These are phyloP conservation scores for Setophaga kirtlandii DNA, from an alignment of 2,113 vertebrate genomes.

Conservation along the genomic window DNA sequence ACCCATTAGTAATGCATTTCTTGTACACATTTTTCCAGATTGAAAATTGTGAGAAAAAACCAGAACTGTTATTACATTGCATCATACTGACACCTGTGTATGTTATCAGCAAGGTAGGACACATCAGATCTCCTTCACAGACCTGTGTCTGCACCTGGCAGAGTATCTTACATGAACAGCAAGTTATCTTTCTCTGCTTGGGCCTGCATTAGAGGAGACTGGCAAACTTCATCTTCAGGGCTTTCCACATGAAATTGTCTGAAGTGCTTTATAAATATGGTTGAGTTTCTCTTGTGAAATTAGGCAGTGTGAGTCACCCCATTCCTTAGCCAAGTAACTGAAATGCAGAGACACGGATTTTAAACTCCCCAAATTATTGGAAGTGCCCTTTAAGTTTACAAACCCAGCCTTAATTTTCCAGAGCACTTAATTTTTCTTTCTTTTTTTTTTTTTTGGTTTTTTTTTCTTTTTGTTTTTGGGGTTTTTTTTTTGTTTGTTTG, in stretches of 20 bases:
- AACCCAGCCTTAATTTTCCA: neutral
- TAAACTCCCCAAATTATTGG: neutral
- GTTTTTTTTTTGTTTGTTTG: neutral
- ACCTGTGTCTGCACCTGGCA: neutral
- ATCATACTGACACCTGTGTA: too few relatives aligned
- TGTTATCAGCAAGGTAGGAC: neutral
- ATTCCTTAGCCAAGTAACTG: neutral
- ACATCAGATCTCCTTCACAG: neutral
- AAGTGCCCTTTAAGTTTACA: neutral
- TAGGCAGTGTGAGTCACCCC: neutral
- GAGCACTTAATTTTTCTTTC: neutral
- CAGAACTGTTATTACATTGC: neutral
- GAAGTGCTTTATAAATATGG: neutral
- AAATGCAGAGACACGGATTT: neutral
- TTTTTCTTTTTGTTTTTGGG: neutral
- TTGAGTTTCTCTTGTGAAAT: neutral
- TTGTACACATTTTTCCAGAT: neutral
- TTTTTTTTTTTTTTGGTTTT: too few relatives aligned
- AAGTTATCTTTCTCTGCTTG: neutral
- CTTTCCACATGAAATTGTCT: neutral
- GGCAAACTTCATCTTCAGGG: neutral
- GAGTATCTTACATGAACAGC: neutral
- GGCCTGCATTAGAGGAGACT: neutral
- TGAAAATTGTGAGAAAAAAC: neutral
- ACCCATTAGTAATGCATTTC: neutral